Evolutionary conservation across 1,140 invertebrate genomes (phyloP), one percentile per base, ranked within the genome.

Genomic region (Lordiphosa stackelbergi): DNA sequence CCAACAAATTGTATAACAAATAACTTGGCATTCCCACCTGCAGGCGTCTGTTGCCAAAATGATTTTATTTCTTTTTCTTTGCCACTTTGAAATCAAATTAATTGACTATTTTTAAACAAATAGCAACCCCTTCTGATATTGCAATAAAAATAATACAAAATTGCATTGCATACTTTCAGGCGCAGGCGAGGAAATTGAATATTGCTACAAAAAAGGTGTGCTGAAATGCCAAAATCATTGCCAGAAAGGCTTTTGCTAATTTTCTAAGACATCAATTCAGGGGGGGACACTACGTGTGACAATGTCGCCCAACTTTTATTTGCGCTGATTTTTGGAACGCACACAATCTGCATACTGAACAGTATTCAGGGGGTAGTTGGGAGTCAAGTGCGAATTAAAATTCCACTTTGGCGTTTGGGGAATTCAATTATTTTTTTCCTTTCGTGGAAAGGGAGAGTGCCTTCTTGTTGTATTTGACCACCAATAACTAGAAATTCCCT

Each of bases 261-360:
- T 81, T 81, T 81, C 75, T 83, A 83, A 81, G 75, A 77, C 75
- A 81, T 81, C 75, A 77, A 83, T 81, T 83, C 63, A 37, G 49
- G 49, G 46, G 51, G 38, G 66, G 60, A 35, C 24, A 28, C 24
- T 83, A 81, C 75, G 75, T 81, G 75, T 81, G 75, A 81, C 72
- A 81, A 81, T 83, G 77, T 61, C 16, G 22, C 24, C 22, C 5
- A 36, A 8, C 40, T 53, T 22, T 24, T 11, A 57, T 73, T 77
- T 61, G 73, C 77, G 69, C 72, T 83, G 77, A 83, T 81, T 83
- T 53, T 77, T 77, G 69, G 66, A 73, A 83, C 72, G 78, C 77
- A 83, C 78, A 83, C 77, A 77, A 73, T 83, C 83, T 83, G 77
- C 77, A 83, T 83, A 83, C 77, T 83, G 77, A 83, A 83, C 77